A percentile compares a stretch with the other conserved stretches of the same genome.
These are phyloP conservation scores for Uropsilus gracilis DNA, from an alignment of 2,113 vertebrate species.

Conservation along the genomic window DNA sequence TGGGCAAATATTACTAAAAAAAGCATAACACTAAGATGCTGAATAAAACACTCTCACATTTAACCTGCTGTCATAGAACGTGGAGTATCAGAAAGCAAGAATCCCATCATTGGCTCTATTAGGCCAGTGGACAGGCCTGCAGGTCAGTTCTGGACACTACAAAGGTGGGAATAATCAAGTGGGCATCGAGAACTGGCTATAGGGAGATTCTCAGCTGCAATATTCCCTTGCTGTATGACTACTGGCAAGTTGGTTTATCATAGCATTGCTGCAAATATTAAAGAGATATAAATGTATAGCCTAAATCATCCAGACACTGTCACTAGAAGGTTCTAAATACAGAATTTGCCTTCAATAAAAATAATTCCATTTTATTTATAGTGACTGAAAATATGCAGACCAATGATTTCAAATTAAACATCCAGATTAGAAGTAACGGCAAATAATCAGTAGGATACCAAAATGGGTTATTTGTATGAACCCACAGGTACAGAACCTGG, in stretches of 20 bases:
- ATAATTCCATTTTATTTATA: neutral
- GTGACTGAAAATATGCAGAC: neutral
- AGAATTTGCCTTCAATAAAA: conserved; percentile 19
- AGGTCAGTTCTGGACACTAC: neutral
- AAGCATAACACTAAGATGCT: neutral
- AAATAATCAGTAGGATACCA: conserved; percentile 34
- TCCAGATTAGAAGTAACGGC: neutral
- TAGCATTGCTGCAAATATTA: neutral
- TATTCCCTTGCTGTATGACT: neutral
- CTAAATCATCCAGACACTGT: neutral
- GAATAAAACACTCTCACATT: neutral
- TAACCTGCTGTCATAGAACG: neutral
- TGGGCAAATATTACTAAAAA: neutral
- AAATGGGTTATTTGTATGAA: neutral
- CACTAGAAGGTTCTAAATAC: neutral
- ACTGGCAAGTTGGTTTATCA: neutral
- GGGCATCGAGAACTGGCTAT: neutral
- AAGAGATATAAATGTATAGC: neutral
- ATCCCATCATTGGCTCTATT: neutral
- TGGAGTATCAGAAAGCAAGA: neutral
- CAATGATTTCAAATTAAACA: conserved; percentile 4
- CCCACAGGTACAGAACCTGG: neutral
- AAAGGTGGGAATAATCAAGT: neutral
- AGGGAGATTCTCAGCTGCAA: neutral
- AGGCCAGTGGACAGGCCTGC: rapidly evolving